A percentile compares a stretch with the other conserved stretches of the same genome.
These are phyloP conservation scores for Dissostichus mawsoni DNA, from an alignment of 2,113 vertebrate genomes.

Conservation along the genomic window DNA sequence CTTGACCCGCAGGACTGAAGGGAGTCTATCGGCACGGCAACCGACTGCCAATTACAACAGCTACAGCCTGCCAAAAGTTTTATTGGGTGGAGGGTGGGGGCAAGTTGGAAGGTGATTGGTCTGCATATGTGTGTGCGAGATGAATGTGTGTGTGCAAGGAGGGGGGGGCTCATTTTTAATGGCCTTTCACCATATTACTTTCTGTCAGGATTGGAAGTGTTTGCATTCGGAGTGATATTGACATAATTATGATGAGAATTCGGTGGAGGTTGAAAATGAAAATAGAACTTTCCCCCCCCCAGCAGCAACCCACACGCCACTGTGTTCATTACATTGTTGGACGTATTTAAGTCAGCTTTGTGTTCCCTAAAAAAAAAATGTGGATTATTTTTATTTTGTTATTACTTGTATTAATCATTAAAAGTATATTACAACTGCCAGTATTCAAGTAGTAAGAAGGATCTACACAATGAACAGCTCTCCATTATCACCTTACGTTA, in stretches of 20 bases:
- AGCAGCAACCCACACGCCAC: constrained; percentile 23
- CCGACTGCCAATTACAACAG: constrained; percentile 85
- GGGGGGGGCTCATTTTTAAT: constrained; percentile 69
- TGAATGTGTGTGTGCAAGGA: constrained; percentile 26
- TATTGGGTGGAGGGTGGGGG: constrained; percentile 80
- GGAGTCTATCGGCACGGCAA: constrained; percentile 84
- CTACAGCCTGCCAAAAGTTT: constrained; percentile 85
- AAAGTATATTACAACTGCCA: not conserved
- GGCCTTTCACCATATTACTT: constrained; percentile 79
- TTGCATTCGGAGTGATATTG: constrained; percentile 80
- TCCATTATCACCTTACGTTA: not conserved
- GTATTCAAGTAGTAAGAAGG: not conserved
- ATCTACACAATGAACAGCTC: not conserved
- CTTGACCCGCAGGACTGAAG: constrained; percentile 85
- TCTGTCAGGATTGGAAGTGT: constrained; percentile 78
- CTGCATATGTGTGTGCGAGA: constrained; percentile 38
- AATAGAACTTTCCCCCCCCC: constrained; percentile 50
- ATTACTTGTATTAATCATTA: not conserved
- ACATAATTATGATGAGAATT: constrained; percentile 83
- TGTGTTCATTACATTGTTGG: constrained; percentile 37
- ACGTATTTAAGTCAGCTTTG: constrained; percentile 40
- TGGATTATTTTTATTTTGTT: not conserved
- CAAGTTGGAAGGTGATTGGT: constrained; percentile 67
- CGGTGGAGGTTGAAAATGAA: constrained; percentile 78
- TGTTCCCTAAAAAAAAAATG: constrained; percentile 27